phyloP scores from a whole-genome alignment of 2,888 invertebrate genomes.

The Spisula solida region DNA sequence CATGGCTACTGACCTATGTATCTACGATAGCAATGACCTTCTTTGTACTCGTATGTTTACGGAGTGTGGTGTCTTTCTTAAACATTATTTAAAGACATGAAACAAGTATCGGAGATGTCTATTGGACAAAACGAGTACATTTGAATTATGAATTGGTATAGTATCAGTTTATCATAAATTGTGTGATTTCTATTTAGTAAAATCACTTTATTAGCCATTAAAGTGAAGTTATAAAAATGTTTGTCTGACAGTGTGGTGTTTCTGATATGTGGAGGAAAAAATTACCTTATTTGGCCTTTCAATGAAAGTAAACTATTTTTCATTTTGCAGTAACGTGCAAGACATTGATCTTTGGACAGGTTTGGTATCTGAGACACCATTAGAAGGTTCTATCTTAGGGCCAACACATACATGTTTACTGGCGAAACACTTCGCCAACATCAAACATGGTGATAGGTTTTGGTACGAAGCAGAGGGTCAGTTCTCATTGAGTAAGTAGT shows the following conservation, averaged over 20 bases:
- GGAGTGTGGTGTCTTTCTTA: background rate
- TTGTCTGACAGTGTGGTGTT: no score
- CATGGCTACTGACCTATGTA: background rate
- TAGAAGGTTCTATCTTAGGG: background rate
- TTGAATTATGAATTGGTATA: no score
- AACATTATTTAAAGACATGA: background rate
- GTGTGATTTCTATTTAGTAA: no score
- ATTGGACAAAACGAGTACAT: no score
- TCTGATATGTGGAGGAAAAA: no score
- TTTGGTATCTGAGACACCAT: background rate
- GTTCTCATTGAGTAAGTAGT: background rate
- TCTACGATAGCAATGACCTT: background rate
- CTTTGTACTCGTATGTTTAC: background rate
- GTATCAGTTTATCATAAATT: no score
- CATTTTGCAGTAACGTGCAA: background rate
- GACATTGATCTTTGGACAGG: constrained; percentile 38
- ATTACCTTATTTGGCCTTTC: no score
- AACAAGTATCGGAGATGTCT: background rate
- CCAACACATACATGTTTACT: constrained; percentile 26
- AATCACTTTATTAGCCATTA: no score
- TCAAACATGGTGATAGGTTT: constrained; percentile 35
- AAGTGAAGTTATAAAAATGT: no score
- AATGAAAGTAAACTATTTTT: no score
- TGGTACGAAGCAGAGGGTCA: background rate
- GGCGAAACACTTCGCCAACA: constrained; percentile 24